Conservation (phyloP, 2,888 invertebrate genomes). For the Eupithecia subumbrata region DNA sequence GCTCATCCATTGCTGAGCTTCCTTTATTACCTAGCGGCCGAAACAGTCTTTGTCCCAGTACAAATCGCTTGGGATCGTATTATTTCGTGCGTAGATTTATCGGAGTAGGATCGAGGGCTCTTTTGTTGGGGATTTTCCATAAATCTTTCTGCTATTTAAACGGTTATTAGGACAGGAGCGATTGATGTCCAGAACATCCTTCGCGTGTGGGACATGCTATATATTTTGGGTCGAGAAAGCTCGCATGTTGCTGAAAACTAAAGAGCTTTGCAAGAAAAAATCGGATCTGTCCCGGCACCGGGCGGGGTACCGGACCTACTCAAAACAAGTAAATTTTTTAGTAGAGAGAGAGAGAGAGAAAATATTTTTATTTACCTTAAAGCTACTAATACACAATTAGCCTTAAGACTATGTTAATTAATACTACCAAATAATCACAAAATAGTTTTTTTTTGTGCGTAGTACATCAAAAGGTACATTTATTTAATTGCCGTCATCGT, state of each 20-base stretch:
- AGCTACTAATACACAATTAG: no score
- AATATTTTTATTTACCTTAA: no score
- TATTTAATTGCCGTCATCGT: background rate
- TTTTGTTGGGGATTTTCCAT: slow-evolving; percentile 79
- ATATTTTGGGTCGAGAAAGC: slow-evolving; percentile 45
- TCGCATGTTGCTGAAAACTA: slow-evolving; percentile 5
- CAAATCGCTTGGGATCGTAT: slow-evolving; percentile 79
- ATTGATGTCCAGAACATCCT: slow-evolving; percentile 71
- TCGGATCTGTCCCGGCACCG: background rate
- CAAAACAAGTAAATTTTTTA: background rate
- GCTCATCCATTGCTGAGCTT: slow-evolving; percentile 23
- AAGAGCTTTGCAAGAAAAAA: background rate
- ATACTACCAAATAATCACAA: no score
- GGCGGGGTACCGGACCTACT: background rate
- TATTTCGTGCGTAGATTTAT: slow-evolving; percentile 82
- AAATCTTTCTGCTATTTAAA: slow-evolving; percentile 80
- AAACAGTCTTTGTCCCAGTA: slow-evolving; percentile 75
- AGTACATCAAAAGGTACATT: background rate
- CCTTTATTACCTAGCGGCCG: slow-evolving; percentile 65
- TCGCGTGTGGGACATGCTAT: slow-evolving; percentile 54
- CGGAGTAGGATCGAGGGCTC: slow-evolving; percentile 72
- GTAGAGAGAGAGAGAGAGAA: no score
- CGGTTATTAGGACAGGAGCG: slow-evolving; percentile 79
- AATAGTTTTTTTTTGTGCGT: no score
- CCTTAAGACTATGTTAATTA: no score